These are phyloP conservation scores for Xiphorhynchus elegans DNA, from an alignment of 2,113 vertebrate species.

Conservation along the genomic window DNA sequence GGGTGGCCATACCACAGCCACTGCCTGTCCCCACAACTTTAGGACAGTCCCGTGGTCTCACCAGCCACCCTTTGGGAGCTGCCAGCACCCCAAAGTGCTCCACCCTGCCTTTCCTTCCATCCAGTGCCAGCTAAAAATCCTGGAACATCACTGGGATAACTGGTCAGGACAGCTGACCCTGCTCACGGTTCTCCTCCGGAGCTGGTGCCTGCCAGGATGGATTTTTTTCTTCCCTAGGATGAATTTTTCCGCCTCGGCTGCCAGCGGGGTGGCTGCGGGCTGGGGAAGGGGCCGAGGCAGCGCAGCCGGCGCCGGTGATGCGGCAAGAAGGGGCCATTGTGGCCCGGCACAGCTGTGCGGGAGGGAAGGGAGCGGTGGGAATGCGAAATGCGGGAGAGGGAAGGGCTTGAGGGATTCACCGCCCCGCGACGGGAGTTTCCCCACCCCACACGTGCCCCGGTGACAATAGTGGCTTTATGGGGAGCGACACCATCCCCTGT, in stretches of 20 bases:
- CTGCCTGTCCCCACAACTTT: neutral
- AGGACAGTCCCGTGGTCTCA: rapidly evolving
- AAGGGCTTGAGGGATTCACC: neutral
- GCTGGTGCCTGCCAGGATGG: neutral
- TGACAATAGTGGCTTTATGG: neutral
- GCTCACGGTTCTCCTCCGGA: neutral
- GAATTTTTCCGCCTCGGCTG: neutral
- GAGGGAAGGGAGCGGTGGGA: neutral
- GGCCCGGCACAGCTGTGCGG: neutral
- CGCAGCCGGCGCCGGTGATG: neutral
- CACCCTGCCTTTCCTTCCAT: rapidly evolving
- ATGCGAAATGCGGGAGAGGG: neutral
- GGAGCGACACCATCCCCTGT: rapidly evolving
- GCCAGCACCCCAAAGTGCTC: neutral
- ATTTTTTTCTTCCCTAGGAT: neutral
- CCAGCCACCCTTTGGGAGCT: neutral
- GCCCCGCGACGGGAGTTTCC: neutral
- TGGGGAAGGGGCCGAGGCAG: neutral
- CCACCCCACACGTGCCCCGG: neutral
- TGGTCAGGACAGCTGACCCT: neutral
- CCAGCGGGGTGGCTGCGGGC: neutral
- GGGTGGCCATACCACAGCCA: neutral
- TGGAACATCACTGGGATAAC: neutral
- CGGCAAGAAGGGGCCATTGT: constrained; percentile 63
- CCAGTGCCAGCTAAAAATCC: rapidly evolving